Conservation (phyloP, 2,797 vertebrate species). For the Sebastes taczanowskii region DNA sequence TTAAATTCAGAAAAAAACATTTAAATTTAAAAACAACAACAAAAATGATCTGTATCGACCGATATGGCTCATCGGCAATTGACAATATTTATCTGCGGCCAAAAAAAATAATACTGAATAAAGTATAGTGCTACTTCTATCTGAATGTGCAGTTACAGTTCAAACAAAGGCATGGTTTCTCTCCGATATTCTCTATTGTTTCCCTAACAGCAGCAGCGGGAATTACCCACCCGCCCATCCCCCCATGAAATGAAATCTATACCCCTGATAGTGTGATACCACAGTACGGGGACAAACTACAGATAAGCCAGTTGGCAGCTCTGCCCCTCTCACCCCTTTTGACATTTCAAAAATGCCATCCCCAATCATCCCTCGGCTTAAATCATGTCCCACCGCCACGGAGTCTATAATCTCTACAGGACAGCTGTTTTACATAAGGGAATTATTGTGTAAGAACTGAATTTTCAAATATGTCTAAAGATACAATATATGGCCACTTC, state of each 20-base stretch:
- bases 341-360: constrained; percentile 71
- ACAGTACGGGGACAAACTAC: constrained; percentile 26
- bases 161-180: background rate
- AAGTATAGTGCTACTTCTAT: background rate
- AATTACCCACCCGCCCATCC: background rate
- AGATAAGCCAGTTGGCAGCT: constrained; percentile 53
- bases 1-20: too few relatives aligned
- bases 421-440: constrained; percentile 35
- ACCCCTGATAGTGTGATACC: constrained; percentile 22
- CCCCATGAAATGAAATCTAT: constrained; percentile 32
- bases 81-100: too few relatives aligned
- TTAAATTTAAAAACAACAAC: too few relatives aligned
- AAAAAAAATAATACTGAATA: background rate
- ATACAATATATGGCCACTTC: background rate
- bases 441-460: background rate
- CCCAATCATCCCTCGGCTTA: constrained; percentile 48
- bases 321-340: constrained; percentile 52
- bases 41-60: too few relatives aligned
- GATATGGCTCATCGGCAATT: too few relatives aligned
- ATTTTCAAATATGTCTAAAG: background rate
- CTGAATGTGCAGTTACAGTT: constrained; percentile 12
- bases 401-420: constrained; percentile 41
- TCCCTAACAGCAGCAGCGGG: background rate
- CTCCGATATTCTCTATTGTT: constrained; percentile 14
- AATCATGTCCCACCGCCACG: constrained; percentile 35